Evolutionary conservation across 2,113 vertebrate genomes (phyloP).

Genomic region (Pygoscelis adeliae): DNA sequence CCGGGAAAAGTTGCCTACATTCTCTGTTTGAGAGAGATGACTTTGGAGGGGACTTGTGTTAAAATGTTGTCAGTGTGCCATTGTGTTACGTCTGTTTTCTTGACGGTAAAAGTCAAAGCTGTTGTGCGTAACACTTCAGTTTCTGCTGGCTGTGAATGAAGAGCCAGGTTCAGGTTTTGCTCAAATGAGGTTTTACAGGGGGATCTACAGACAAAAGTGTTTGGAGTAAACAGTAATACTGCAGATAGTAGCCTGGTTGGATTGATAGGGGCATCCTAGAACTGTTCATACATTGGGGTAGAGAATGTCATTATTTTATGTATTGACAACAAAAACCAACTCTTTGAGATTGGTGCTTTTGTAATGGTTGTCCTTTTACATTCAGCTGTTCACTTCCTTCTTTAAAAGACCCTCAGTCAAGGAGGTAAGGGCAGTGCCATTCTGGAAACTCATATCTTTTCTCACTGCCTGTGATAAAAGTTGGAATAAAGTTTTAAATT

Average conservation of each 20-base stretch:
- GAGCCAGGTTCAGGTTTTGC: neutral
- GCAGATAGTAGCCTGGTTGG: neutral
- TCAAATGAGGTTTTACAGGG: neutral
- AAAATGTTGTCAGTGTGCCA: neutral
- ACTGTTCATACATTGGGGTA: neutral
- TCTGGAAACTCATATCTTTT: neutral
- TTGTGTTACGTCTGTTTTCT: neutral
- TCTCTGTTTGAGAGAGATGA: neutral
- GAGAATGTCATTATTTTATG: neutral
- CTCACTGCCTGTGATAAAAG: neutral
- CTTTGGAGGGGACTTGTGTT: neutral
- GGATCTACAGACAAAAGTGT: neutral
- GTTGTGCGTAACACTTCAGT: neutral
- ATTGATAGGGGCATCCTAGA: neutral
- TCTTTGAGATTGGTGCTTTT: neutral
- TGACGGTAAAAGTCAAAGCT: neutral
- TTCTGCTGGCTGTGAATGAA: neutral
- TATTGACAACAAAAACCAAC: neutral
- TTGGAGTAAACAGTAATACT: neutral
- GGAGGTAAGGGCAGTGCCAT: neutral
- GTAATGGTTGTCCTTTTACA: rapidly evolving
- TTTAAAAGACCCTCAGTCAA: neutral
- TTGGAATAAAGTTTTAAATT: neutral
- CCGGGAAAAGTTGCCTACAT: rapidly evolving
- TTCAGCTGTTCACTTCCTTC: neutral